phyloP scores from a whole-genome alignment of 1,140 invertebrate genomes.

The Conopomorpha cramerella region DNA sequence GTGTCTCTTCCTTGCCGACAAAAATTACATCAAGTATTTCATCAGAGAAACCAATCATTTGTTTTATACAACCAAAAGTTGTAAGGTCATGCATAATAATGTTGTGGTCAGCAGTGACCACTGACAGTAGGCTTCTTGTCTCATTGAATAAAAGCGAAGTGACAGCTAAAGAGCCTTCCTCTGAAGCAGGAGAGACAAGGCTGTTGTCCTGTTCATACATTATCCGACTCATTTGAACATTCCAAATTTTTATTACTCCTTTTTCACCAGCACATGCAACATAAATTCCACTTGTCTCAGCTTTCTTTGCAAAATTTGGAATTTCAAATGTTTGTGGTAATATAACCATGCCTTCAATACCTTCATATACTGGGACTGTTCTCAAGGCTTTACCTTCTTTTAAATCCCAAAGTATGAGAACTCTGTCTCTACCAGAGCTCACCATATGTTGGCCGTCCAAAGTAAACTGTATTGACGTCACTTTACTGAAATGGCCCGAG shows the following conservation, averaged over 20 bases:
- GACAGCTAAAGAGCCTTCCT: conserved; percentile 68
- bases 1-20: conserved; percentile 73
- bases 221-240: conserved; percentile 66
- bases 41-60: conserved; percentile 89
- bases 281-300: conserved; percentile 62
- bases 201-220: conserved; percentile 73
- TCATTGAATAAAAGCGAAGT: conserved; percentile 70
- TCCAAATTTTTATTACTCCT: conserved; percentile 77
- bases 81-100: conserved; percentile 76
- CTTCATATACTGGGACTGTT: conserved; percentile 83
- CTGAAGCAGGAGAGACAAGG: conserved; percentile 62
- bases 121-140: conserved; percentile 63
- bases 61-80: conserved; percentile 73
- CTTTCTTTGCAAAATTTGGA: conserved; percentile 58
- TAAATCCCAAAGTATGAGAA: conserved; percentile 87
- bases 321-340: conserved; percentile 64
- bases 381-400: conserved; percentile 64
- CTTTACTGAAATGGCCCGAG: conserved; percentile 82
- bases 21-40: conserved; percentile 87
- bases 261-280: conserved; percentile 78
- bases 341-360: conserved; percentile 69
- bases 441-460: conserved; percentile 67
- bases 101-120: conserved; percentile 84
- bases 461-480: conserved; percentile 80
- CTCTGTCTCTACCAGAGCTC: conserved; percentile 87